Percentiles rank a stretch among this genome's conserved stretches.
Evolutionary conservation across 2,888 invertebrate genomes (phyloP).

Genomic region (Caenorhabditis sp.): DNA sequence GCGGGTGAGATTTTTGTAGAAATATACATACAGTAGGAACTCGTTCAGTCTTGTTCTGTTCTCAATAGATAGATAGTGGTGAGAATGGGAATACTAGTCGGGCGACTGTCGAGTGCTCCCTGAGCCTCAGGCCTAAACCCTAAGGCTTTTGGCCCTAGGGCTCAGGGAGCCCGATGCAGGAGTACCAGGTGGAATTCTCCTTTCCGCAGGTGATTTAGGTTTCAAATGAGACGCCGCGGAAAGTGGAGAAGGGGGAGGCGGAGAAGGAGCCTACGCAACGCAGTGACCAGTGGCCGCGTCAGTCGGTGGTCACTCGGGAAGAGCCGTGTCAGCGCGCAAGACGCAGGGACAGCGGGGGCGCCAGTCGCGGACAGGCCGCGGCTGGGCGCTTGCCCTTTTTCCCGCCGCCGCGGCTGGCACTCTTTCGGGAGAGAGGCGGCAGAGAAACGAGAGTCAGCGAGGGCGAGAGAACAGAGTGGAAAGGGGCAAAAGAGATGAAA

Average conservation of each 20-base stretch:
- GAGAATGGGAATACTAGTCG: background rate
- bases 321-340: constrained; percentile 27
- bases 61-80: too few relatives aligned
- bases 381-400: constrained; percentile 29
- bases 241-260: background rate
- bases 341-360: constrained; percentile 12
- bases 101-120: background rate
- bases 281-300: constrained; percentile 13
- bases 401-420: constrained; percentile 30
- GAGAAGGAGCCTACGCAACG: background rate
- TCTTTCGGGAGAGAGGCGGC: background rate
- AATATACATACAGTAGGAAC: constrained; percentile 19
- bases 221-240: background rate
- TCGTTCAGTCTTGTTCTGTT: background rate
- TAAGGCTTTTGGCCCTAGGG: too few relatives aligned
- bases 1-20: background rate
- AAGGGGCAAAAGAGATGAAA: background rate
- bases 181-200: too few relatives aligned
- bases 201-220: too few relatives aligned
- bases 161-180: too few relatives aligned
- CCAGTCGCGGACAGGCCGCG: constrained; percentile 58
- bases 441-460: constrained; percentile 15
- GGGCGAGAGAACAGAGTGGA: background rate
- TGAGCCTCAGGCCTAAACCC: background rate
- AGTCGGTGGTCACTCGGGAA: constrained; percentile 1